phyloP scores from a whole-genome alignment of 2,797 vertebrate species.

The Galago senegalensis region DNA sequence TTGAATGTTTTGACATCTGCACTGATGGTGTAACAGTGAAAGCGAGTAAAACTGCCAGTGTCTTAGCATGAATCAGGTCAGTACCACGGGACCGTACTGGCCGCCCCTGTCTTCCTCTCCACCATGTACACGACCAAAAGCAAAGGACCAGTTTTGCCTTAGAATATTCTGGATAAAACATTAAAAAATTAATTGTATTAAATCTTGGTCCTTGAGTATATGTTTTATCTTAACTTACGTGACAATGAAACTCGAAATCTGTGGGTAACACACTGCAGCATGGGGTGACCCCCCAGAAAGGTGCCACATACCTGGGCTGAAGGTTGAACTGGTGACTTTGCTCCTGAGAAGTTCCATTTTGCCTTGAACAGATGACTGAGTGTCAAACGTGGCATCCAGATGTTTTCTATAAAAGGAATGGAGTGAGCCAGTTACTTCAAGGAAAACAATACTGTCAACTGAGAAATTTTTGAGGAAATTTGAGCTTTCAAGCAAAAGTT shows the following conservation, averaged over 20 bases:
- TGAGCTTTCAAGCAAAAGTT: conserved; percentile 27
- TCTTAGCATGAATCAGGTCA: background rate
- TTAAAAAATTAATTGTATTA: background rate
- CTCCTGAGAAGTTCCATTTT: background rate
- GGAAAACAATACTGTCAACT: background rate
- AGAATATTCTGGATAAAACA: background rate
- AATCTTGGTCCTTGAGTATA: background rate
- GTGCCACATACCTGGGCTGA: background rate
- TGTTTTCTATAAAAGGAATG: background rate
- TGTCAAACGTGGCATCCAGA: background rate
- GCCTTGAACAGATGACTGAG: background rate
- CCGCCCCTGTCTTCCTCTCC: background rate
- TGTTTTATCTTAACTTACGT: background rate
- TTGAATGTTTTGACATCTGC: background rate
- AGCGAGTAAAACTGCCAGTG: background rate
- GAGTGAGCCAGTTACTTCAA: background rate
- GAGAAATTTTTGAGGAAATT: background rate
- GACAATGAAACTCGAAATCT: background rate
- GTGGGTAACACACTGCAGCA: background rate
- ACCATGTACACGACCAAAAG: background rate
- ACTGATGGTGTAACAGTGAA: background rate
- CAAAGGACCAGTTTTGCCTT: background rate
- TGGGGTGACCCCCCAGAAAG: background rate
- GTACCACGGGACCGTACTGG: rapidly evolving
- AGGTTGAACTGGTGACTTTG: background rate